phyloP scores from a whole-genome alignment of 2,113 vertebrate genomes.

The Orycteropus afer region DNA sequence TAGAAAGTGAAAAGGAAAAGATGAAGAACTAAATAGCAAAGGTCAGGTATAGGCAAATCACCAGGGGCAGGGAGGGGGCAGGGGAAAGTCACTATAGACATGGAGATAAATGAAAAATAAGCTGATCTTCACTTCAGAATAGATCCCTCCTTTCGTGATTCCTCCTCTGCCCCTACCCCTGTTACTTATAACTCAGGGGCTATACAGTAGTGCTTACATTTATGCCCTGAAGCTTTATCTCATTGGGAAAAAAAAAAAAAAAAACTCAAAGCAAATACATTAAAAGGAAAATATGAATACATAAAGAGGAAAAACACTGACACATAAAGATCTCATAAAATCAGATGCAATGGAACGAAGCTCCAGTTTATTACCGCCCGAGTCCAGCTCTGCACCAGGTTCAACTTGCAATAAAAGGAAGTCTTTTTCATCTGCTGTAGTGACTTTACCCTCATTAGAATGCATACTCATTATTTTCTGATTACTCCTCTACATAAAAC shows the following conservation, averaged over 20 bases:
- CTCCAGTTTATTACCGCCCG: neutral
- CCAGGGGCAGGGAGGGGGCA: neutral
- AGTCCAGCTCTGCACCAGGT: neutral
- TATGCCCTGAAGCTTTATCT: slow-evolving; percentile 41
- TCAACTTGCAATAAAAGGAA: slow-evolving; percentile 52
- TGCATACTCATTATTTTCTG: slow-evolving; percentile 71
- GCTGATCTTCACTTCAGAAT: neutral
- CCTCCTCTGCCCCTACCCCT: neutral
- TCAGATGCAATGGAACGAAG: slow-evolving; percentile 22
- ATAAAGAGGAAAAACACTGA: slow-evolving; percentile 40
- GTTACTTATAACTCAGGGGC: neutral
- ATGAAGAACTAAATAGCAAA: slow-evolving; percentile 25
- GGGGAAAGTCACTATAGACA: neutral
- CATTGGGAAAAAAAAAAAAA: slow-evolving; percentile 65
- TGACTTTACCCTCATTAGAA: slow-evolving; percentile 47
- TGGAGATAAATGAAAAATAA: neutral
- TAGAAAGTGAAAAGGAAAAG: slow-evolving; percentile 3
- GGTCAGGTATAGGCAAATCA: neutral
- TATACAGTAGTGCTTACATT: neutral
- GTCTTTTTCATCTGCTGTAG: slow-evolving; percentile 53
- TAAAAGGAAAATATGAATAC: slow-evolving; percentile 52
- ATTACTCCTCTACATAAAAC: slow-evolving; percentile 61
- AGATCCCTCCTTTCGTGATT: neutral
- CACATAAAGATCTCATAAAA: slow-evolving; percentile 58
- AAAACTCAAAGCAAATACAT: slow-evolving; percentile 61